Evolutionary conservation across 2,113 vertebrate genomes (phyloP), one percentile per base, ranked within the genome.

Genomic region (Vulpes lagopus): DNA sequence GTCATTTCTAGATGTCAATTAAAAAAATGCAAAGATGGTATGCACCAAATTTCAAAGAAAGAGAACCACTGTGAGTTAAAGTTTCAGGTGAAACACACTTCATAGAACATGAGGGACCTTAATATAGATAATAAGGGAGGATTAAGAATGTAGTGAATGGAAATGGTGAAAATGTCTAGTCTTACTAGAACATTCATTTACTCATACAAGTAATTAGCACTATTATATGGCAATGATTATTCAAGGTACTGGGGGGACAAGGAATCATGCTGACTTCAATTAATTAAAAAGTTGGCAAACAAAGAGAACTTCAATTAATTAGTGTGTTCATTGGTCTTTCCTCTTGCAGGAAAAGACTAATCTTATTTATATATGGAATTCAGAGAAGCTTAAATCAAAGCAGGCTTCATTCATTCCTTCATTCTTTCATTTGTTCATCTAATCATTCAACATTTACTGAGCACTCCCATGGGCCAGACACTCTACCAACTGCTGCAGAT

Each of bases 231-330:
- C 62, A 88, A 55, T 22, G 32, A 86, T 89, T 87, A 35, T 74
- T 87, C 51, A 90, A 92, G 55, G 91, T 92, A 89, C 38, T 96
- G 20, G 11, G 49, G 32, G 53, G 9, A 94, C 20, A 90, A 84
- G n/a, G 23, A 94, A 62, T 51, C 80, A 91, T 88, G 30, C 84
- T 69, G 62, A 86, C 91, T 97, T 96, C 71, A 96, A 79, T 95
- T 95, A 95, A 96, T 93, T 97, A 89, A 91, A 95, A 97, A 82
- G 53, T 89, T 97, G 89, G 95, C 57, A 80, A 84, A 91, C 71
- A 96, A 94, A 96, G 60, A 96, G 64, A 96, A 96, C 9, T 43
- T 87, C 94, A 91, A 5, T 95, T 94, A 92, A 73, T 73, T 53
- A 89, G 6, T 67, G 17, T 64, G 9, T 78, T 89, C 53, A 22